A percentile compares a stretch with the other conserved stretches of the same genome.
Conservation (phyloP, 2,888 invertebrate species). For the Andrena flavipes region DNA sequence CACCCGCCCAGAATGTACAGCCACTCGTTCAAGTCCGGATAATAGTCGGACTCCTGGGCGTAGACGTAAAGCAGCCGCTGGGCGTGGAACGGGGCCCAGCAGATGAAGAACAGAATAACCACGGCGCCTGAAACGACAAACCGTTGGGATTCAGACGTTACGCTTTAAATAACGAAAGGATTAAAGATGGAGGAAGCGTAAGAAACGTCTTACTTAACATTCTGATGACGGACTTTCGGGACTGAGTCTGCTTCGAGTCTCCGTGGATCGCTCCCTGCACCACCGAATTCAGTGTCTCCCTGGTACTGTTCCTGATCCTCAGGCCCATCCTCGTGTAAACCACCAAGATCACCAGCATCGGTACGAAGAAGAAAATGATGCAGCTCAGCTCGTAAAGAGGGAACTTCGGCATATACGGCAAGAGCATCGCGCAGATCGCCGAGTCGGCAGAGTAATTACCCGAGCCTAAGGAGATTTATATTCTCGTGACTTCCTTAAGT, state of each 20-base stretch:
- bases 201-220: slow-evolving; percentile 90
- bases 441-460: slow-evolving; percentile 88
- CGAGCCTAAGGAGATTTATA: slow-evolving; percentile 81
- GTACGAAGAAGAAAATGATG: slow-evolving; percentile 92
- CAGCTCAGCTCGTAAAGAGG: slow-evolving; percentile 93
- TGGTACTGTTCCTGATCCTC: slow-evolving; percentile 87
- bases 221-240: slow-evolving; percentile 90
- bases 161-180: background rate
- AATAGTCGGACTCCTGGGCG: slow-evolving; percentile 88
- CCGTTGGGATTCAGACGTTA: background rate
- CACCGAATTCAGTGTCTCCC: slow-evolving; percentile 84
- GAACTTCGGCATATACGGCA: slow-evolving; percentile 86
- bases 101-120: slow-evolving; percentile 96
- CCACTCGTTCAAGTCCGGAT: slow-evolving; percentile 90
- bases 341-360: slow-evolving; percentile 90
- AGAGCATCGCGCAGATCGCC: slow-evolving; percentile 92
- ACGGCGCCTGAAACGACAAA: slow-evolving; percentile 91
- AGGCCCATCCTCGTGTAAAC: slow-evolving; percentile 93
- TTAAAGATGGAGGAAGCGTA: background rate
- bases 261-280: slow-evolving; percentile 89
- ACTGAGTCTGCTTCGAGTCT: slow-evolving; percentile 89
- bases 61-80: slow-evolving; percentile 95
- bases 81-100: slow-evolving; percentile 98
- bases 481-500: background rate
- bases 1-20: slow-evolving; percentile 92